Conservation (phyloP, 92 coral and sea anemone genomes). For the Porites lobata region DNA sequence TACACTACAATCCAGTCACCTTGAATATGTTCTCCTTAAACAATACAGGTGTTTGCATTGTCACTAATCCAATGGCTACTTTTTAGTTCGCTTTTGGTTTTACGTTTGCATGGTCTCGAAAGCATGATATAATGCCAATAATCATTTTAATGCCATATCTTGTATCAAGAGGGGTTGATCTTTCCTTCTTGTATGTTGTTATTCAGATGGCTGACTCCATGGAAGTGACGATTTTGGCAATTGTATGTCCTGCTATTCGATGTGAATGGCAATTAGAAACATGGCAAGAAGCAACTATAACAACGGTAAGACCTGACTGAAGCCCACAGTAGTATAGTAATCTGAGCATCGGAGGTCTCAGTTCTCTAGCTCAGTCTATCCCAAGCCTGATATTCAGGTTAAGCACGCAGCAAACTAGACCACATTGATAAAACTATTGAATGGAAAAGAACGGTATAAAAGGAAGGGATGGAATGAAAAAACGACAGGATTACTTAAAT, state of each 20-base stretch:
- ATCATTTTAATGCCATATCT: background rate
- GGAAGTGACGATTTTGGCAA: slow-evolving; percentile 94
- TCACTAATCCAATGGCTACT: too few relatives aligned
- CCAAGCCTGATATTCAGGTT: too few relatives aligned
- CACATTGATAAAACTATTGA: background rate
- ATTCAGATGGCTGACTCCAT: slow-evolving; percentile 96
- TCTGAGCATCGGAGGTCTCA: too few relatives aligned
- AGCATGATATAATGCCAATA: too few relatives aligned
- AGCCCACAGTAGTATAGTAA: too few relatives aligned
- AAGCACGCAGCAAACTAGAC: background rate
- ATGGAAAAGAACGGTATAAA: background rate
- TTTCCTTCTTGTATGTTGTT: too few relatives aligned
- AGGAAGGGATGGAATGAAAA: background rate
- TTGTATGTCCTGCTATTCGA: slow-evolving; percentile 91
- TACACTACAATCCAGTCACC: too few relatives aligned
- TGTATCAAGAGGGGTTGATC: background rate
- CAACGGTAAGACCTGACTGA: slow-evolving; percentile 70
- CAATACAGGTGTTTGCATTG: too few relatives aligned
- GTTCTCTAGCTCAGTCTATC: background rate
- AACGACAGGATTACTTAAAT: background rate
- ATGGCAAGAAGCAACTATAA: slow-evolving; percentile 94
- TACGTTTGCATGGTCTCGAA: too few relatives aligned
- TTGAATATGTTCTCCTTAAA: too few relatives aligned
- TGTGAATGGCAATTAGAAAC: slow-evolving; percentile 94
- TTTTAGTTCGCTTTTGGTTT: background rate